Evolutionary conservation across 2,113 vertebrate genomes (phyloP).

Genomic region (Nothoprocta perdicaria): DNA sequence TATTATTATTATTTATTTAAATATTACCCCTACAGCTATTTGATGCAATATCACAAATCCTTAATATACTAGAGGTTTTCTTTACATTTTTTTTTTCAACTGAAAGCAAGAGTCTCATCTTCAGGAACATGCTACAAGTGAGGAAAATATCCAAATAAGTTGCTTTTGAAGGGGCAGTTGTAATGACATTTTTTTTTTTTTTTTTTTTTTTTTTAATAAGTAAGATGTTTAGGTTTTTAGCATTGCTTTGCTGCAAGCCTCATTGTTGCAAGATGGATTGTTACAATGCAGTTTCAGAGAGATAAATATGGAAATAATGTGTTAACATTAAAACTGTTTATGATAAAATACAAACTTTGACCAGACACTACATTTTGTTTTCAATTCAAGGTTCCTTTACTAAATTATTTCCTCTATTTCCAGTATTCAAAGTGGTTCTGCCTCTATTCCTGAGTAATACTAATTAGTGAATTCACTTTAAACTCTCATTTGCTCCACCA

Average conservation of each 20-base stretch:
- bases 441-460: background rate
- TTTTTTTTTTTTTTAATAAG: background rate
- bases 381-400: background rate
- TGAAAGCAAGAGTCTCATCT: background rate
- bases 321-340: background rate
- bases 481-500: constrained; percentile 14
- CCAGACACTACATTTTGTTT: background rate
- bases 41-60: background rate
- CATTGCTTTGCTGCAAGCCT: background rate
- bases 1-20: background rate
- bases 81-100: background rate
- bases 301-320: fast-evolving
- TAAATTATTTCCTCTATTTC: background rate
- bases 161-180: background rate
- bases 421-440: background rate
- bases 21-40: background rate
- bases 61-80: background rate
- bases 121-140: background rate
- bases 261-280: background rate
- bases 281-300: background rate
- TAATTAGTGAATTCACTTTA: background rate
- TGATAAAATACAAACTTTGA: background rate
- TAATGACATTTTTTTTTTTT: background rate
- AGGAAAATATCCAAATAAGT: background rate
- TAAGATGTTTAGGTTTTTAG: background rate